Evolutionary conservation across 2,888 invertebrate species (phyloP), one percentile per base, ranked within the genome.

Genomic region (Idaea straminata): DNA sequence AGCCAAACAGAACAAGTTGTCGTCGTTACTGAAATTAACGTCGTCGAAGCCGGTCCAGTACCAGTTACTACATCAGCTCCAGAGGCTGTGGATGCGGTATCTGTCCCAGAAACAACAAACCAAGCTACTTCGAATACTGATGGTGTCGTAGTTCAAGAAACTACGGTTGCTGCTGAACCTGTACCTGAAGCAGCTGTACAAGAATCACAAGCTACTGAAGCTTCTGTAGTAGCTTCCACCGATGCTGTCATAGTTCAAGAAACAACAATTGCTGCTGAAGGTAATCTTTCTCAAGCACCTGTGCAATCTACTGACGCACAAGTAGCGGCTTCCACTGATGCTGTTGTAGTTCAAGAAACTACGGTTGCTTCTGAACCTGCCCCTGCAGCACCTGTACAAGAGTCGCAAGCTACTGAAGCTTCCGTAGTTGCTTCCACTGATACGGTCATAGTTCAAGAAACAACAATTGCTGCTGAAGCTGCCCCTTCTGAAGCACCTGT

Each of bases 291-390:
- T 36, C 15, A 35, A 13, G 25, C 59, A 61, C 25, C 57, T 36
- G 62, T 25, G 16, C n/a, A 62, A 61, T 7, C 10, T 5, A 64
- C 67, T 62, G 67, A 62, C 35, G 62, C 64, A n/a, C 60, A 35
- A 64, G 57, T 61, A 25, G 65, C 62, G 7, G 7, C 47, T 34
- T 62, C 16, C 3, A 62, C 67, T 58, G 65, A 62, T 4, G 61
- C 63, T 6, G 15, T 57, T 15, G 57, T 62, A 5, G 47, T 57
- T n/a, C 25, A 25, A 25, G 25, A 25, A 25, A 57, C 57, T 6
- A 64, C 67, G 57, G 69, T 66, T 16, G 64, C 66, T 57, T 15
- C 65, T 6, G 63, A 35, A 61, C 65, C n/a, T 61, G 61, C 64
- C 15, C 70, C 67, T 10, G 63, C 6, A n/a, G 10, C 62, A n/a